Evolutionary conservation across 2,797 vertebrate species (phyloP).

Genomic region (Podargus strigoides): DNA sequence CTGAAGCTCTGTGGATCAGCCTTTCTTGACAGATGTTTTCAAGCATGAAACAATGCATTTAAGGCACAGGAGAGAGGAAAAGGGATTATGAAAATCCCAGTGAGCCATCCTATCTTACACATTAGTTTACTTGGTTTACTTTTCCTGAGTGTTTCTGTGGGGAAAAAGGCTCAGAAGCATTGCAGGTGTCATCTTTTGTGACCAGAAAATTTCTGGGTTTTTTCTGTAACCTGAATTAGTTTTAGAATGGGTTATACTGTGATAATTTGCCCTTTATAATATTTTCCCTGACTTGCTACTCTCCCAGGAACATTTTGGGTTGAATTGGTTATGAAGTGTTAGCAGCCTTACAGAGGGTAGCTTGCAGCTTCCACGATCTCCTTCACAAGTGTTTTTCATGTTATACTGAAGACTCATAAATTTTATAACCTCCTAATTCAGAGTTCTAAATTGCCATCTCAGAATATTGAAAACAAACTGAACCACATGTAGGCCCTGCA

Average conservation of each 20-base stretch:
- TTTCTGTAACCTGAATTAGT: not conserved
- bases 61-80: not conserved
- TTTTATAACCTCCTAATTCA: not conserved
- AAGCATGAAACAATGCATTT: not conserved
- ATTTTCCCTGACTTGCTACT: not conserved
- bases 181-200: not conserved
- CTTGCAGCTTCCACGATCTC: not conserved
- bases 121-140: constrained; percentile 6
- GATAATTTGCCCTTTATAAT: not conserved
- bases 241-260: not conserved
- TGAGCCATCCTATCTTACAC: not conserved
- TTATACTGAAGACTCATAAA: not conserved
- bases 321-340: not conserved
- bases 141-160: not conserved
- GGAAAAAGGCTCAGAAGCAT: not conserved
- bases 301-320: not conserved
- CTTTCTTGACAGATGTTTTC: not conserved
- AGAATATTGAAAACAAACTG: not conserved
- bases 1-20: not conserved
- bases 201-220: not conserved
- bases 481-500: not conserved
- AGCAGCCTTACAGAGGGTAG: not conserved
- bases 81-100: not conserved
- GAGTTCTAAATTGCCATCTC: not conserved
- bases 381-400: not conserved